Evolutionary conservation across 2,113 vertebrate species (phyloP).

Genomic region (Xenotilapia caudafasciata): DNA sequence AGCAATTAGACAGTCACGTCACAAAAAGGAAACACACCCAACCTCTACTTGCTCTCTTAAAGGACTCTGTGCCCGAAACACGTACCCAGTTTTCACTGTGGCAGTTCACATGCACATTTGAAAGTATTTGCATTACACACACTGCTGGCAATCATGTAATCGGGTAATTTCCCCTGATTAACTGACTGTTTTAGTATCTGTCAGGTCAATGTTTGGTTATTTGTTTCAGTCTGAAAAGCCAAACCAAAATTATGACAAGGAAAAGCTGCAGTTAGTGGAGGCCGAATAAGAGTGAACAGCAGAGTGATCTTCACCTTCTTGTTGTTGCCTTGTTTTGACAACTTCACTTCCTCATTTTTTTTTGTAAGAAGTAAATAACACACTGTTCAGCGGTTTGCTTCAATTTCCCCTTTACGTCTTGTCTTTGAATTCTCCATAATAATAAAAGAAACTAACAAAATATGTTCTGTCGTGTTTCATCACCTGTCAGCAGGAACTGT

Average conservation of each 20-base stretch:
- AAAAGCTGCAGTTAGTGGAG: background rate
- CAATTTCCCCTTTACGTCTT: background rate
- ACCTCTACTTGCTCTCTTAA: background rate
- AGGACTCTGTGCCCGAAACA: background rate
- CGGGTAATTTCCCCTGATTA: background rate
- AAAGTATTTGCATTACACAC: background rate
- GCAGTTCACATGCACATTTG: background rate
- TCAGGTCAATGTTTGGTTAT: background rate
- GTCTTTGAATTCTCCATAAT: background rate
- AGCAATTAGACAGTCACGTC: background rate
- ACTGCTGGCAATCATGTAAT: background rate
- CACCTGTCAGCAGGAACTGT: background rate
- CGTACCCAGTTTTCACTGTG: background rate
- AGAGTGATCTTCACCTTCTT: background rate
- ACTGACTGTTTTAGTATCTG: background rate
- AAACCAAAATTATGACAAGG: rapidly evolving
- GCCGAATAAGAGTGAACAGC: background rate
- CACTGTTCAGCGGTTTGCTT: background rate
- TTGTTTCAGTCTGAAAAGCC: background rate
- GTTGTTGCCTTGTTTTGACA: background rate
- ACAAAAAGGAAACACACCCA: background rate
- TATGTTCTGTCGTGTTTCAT: background rate
- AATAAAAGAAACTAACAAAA: background rate
- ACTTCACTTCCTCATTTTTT: background rate
- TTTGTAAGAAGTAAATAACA: background rate